Conservation (phyloP, 2,797 vertebrate species). For the Holocentrus rufus region DNA sequence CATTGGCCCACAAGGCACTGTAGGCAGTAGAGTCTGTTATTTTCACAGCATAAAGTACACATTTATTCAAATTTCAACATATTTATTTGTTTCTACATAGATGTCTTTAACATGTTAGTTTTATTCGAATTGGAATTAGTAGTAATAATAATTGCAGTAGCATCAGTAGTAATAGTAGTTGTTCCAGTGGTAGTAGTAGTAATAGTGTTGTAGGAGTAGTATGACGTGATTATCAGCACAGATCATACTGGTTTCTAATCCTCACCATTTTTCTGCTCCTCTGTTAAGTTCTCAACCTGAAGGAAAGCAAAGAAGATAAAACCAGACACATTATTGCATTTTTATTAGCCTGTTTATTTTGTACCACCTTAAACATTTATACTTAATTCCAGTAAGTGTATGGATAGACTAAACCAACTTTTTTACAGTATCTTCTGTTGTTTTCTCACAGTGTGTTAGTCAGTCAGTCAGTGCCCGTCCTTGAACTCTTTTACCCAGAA, state of each 20-base stretch:
- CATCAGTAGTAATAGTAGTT: too few relatives aligned
- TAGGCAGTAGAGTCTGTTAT: too few relatives aligned
- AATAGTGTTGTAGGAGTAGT: not conserved
- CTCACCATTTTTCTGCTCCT: constrained; percentile 87
- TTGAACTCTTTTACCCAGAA: constrained; percentile 23
- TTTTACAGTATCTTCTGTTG: not conserved
- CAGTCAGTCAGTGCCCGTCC: constrained; percentile 1
- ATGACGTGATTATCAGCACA: not conserved
- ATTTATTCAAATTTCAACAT: too few relatives aligned
- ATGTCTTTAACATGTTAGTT: too few relatives aligned
- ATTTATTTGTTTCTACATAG: too few relatives aligned
- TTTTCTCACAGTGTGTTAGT: not conserved
- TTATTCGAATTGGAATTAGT: too few relatives aligned
- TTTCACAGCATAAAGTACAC: too few relatives aligned
- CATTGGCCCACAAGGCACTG: too few relatives aligned
- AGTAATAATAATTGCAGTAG: too few relatives aligned
- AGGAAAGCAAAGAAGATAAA: constrained; percentile 26
- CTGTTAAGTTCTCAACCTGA: constrained; percentile 86
- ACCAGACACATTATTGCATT: not conserved
- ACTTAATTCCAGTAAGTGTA: not conserved
- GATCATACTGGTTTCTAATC: not conserved
- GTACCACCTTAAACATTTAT: not conserved
- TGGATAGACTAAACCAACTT: not conserved
- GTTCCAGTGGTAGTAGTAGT: not conserved
- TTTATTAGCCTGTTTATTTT: not conserved